These are phyloP conservation scores for Diarsia dahlii DNA, from an alignment of 2,888 invertebrate species.

Conservation along the genomic window DNA sequence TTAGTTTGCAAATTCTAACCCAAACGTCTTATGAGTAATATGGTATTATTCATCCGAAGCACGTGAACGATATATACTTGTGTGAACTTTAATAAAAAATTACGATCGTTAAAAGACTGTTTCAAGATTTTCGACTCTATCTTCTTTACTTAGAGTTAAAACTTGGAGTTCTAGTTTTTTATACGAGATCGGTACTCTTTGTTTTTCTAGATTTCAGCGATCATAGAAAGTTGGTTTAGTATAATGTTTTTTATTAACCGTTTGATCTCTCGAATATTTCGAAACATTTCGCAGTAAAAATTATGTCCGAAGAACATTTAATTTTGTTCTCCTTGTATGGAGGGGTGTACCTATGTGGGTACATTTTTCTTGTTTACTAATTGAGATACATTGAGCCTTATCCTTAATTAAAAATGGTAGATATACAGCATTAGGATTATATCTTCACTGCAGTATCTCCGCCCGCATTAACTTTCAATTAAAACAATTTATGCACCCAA, in stretches of 20 bases:
- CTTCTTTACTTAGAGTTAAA: constrained; percentile 1
- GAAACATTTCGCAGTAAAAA: not conserved
- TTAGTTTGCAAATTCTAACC: constrained; percentile 45
- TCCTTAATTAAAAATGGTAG: constrained; percentile 51
- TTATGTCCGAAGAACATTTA: not conserved
- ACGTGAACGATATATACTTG: constrained; percentile 36
- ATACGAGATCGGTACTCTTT: constrained; percentile 45
- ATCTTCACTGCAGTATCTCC: constrained; percentile 55
- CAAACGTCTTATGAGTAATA: constrained; percentile 40
- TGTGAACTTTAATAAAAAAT: constrained; percentile 31
- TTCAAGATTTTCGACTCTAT: constrained; percentile 44
- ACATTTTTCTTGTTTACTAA: constrained; percentile 34
- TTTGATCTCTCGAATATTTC: constrained; percentile 27
- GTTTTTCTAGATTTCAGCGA: constrained; percentile 47
- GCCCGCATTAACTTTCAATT: constrained; percentile 89
- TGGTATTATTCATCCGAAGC: constrained; percentile 51
- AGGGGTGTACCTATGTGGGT: constrained; percentile 32
- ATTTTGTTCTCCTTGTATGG: not conserved
- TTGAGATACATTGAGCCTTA: constrained; percentile 21
- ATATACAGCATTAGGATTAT: constrained; percentile 35
- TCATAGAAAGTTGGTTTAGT: constrained; percentile 40
- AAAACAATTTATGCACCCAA: constrained; percentile 85
- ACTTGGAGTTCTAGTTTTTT: constrained; percentile 10
- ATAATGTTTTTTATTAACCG: constrained; percentile 45
- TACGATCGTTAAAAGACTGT: not conserved